Evolutionary conservation across 2,113 vertebrate species (phyloP), one percentile per base, ranked within the genome.

Genomic region (Chionomys nivalis): DNA sequence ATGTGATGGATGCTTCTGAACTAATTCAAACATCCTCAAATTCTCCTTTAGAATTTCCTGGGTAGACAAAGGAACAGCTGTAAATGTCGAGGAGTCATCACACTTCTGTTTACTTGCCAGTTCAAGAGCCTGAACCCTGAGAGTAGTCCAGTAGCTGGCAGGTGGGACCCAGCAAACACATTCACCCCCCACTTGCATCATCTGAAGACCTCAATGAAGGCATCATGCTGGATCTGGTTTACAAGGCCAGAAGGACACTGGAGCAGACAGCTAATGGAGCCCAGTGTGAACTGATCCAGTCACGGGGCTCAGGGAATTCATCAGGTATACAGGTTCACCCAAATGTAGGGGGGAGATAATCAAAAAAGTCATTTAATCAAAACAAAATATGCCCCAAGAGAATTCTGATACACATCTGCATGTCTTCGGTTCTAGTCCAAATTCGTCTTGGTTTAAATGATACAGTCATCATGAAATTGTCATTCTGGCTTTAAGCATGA

Each of bases 11-110:
- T 99, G 99, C 94, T 99, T 99, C 98, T 99, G 99, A 76, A 99
- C 99, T 97, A 99, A 97, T 98, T 99, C 99, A 97, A 99, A 99
- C 99, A 99, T 99, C 94, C 98, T 98, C 39, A 99, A 97, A 78
- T 98, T 99, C 94, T 98, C 98, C 98, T 98, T 99, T 58, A 99
- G 95, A 87, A 99, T 99, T 97, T 99, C 99, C 99, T 99, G 96
- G 89, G 75, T 89, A 97, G 90, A 96, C 87, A 97, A 31, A 26
- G 52, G 83, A 82, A 79, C 9, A 61, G 55, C 9, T 93, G 19
- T 91, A 93, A 96, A 94, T 47, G 89, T 63, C 89, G 26, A 4
- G 81, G 76, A 90, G 17, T 90, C 72, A 95, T n/a, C 31, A 61
- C 3, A 89, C 52, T 87, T 92, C 75, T 83, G 61, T 76, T 26